Percentiles rank a stretch among this genome's conserved stretches.
Evolutionary conservation across 2,113 vertebrate genomes (phyloP).

Genomic region (Phylloscopus trochilus): DNA sequence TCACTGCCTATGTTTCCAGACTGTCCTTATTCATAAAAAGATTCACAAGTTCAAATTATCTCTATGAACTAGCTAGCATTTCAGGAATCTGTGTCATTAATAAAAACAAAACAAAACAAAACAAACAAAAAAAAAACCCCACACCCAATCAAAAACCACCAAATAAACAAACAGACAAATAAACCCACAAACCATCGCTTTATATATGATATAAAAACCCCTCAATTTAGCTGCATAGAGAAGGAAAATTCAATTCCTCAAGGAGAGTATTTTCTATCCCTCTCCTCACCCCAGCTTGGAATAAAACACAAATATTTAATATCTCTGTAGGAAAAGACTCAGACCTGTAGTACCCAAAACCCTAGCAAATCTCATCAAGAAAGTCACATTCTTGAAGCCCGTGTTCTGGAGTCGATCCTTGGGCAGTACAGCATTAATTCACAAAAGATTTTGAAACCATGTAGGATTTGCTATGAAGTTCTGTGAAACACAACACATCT

Average conservation of each 20-base stretch:
- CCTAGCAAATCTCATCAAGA: background rate
- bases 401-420: background rate
- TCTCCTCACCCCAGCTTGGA: accelerated
- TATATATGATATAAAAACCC: background rate
- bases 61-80: background rate
- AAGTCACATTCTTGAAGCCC: background rate
- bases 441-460: background rate
- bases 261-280: background rate
- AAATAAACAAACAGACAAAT: no score
- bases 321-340: background rate
- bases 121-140: no score
- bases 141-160: no score
- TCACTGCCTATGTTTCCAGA: background rate
- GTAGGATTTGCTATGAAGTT: background rate
- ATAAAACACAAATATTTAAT: background rate
- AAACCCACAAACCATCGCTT: accelerated
- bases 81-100: background rate
- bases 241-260: background rate
- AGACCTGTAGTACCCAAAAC: background rate
- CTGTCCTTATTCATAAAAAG: background rate
- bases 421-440: background rate
- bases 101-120: background rate
- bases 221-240: background rate
- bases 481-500: background rate
- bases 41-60: background rate